Base-by-base conservation (phyloP, 2,797 vertebrate genomes). In the Poecile montanus region DNA sequence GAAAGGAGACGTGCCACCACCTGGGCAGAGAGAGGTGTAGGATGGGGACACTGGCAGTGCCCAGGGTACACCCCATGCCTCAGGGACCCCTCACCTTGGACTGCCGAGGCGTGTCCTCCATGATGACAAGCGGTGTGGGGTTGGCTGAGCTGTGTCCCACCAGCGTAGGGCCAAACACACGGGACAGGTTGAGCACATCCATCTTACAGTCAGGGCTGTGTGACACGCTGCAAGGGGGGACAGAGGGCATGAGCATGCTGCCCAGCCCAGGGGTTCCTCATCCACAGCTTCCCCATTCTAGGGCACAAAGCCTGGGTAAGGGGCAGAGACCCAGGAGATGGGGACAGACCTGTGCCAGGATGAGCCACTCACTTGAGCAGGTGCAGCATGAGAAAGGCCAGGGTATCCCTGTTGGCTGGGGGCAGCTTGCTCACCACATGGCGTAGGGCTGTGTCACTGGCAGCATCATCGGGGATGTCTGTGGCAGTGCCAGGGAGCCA, bases 321-420 rank as follows among this genome's bases (percentile, higher is more conserved):
- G 11, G 26, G 3, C n/a, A 80, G 51, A 87, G 48, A 45, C 11
- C 29, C 11, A 27, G 62, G 38, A 63, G 5, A 25, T 8, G 26
- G 32, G 8, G 32, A 62, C 20, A 66, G 78, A 44, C 11, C 18
- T 1, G 0, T 57, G 23, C 26, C 4, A 9, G 32, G 45, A 81
- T 9, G 6, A 61, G 57, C 23, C 36, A 30, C 85, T 96, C 95
- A 98, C 99, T 96, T 98, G 89, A 99, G 98, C 17, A 99, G 84
- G 75, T 99, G 99, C 63, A 99, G 97, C 96, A 99, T 98, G 65
- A 99, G 98, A 92, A 98, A 98, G 11, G 98, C 98, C 81, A 99
- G 91, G 0, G 98, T 99, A 93, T 99, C 98, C 85, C 97, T 97
- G 96, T 99, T 99, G 61, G 98, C 79, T 3, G 90, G 93, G 1